These are phyloP conservation scores for Agrilus biguttatus DNA, from an alignment of 2,888 invertebrate genomes.

Conservation along the genomic window DNA sequence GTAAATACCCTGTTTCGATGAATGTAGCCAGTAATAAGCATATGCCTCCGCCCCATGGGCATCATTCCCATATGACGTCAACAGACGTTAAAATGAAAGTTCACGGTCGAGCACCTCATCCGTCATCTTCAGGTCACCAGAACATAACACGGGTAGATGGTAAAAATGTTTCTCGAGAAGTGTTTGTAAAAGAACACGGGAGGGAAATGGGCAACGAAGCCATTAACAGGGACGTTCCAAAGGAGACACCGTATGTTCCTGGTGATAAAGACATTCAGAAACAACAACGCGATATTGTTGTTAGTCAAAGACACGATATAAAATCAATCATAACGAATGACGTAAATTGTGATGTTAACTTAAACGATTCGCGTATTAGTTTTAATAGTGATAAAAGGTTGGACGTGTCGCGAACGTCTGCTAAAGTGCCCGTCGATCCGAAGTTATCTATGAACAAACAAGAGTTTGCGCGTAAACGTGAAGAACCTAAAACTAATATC, in stretches of 20 bases:
- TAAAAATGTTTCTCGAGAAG: slow-evolving; percentile 24
- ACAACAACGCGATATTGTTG: slow-evolving; percentile 20
- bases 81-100: slow-evolving; percentile 24
- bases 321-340: slow-evolving; percentile 17
- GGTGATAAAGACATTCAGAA: slow-evolving; percentile 13
- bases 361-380: slow-evolving; percentile 11
- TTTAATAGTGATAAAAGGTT: slow-evolving; percentile 15
- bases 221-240: slow-evolving; percentile 1
- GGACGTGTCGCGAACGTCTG: slow-evolving; percentile 8
- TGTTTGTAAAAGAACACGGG: slow-evolving; percentile 11
- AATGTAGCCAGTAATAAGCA: slow-evolving; percentile 9
- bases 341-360: slow-evolving; percentile 11
- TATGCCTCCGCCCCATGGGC: slow-evolving; percentile 11
- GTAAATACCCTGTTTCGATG: slow-evolving; percentile 8
- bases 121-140: slow-evolving; percentile 13
- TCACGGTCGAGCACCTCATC: slow-evolving; percentile 13
- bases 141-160: slow-evolving; percentile 15
- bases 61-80: slow-evolving; percentile 16
- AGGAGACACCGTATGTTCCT: background rate
- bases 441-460: slow-evolving; percentile 15
- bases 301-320: slow-evolving; percentile 15
- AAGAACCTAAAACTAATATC: slow-evolving; percentile 15
- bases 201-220: slow-evolving; percentile 4
- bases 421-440: slow-evolving; percentile 15
- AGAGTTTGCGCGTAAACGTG: slow-evolving; percentile 16